Percentiles rank a stretch among this genome's conserved stretches.
These are phyloP conservation scores for Lapara coniferarum DNA, from an alignment of 2,888 invertebrate species.

Conservation along the genomic window DNA sequence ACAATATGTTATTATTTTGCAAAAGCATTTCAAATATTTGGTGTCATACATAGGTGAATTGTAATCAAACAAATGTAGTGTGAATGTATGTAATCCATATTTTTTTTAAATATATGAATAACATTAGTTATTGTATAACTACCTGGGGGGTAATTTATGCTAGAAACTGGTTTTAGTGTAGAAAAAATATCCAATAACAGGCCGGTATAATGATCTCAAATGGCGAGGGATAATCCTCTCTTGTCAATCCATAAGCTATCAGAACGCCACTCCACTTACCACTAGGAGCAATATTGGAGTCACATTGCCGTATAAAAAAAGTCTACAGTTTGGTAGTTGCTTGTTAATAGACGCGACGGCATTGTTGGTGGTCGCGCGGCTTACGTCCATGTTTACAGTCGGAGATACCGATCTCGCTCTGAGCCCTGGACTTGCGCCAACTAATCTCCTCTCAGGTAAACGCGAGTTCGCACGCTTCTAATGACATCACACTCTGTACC, in stretches of 20 bases:
- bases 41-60: not conserved
- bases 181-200: not conserved
- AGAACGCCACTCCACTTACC: too few relatives aligned
- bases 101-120: slow-evolving; percentile 1
- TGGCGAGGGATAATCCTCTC: too few relatives aligned
- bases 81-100: too few relatives aligned
- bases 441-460: slow-evolving; percentile 74
- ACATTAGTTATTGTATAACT: not conserved
- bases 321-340: slow-evolving; percentile 37
- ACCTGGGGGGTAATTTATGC: slow-evolving; percentile 7
- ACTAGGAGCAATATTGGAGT: too few relatives aligned
- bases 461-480: slow-evolving; percentile 59
- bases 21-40: too few relatives aligned
- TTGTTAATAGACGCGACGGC: slow-evolving; percentile 49
- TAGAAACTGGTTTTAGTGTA: slow-evolving; percentile 14
- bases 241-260: too few relatives aligned
- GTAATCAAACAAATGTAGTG: not conserved
- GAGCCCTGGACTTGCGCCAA: slow-evolving; percentile 69
- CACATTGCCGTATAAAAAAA: slow-evolving; percentile 28
- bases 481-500: slow-evolving; percentile 68
- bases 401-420: slow-evolving; percentile 42
- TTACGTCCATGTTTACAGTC: slow-evolving; percentile 54
- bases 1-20: not conserved
- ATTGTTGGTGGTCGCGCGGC: slow-evolving; percentile 33
- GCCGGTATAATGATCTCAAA: too few relatives aligned